Percentiles rank a stretch among this genome's conserved stretches.
Evolutionary conservation across 2,888 invertebrate species (phyloP).

Genomic region (Druceiella hillmani): DNA sequence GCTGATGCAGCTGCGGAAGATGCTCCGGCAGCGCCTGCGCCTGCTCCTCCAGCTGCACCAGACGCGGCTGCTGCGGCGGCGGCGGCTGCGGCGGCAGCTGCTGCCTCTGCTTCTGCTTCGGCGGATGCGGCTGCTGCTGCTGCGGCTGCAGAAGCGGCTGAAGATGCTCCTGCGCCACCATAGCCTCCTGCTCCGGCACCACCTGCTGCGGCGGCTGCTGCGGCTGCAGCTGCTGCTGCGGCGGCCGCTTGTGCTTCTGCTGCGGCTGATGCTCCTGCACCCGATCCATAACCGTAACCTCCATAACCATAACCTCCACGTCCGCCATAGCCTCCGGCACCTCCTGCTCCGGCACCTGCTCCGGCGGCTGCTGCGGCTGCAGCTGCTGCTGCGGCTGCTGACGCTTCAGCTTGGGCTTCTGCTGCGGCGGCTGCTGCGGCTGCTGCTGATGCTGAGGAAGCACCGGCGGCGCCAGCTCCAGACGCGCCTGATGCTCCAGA

Average conservation of each 20-base stretch:
- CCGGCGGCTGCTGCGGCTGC: slow-evolving; percentile 6
- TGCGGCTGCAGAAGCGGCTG: neutral
- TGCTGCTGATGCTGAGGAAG: slow-evolving; percentile 6
- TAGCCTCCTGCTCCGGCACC: neutral
- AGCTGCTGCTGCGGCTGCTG: too few species aligned
- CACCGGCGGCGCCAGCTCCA: neutral
- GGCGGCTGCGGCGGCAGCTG: neutral
- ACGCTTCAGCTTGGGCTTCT: too few species aligned
- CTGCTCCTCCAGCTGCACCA: slow-evolving; percentile 1
- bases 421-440: slow-evolving; percentile 11
- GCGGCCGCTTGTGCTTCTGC: slow-evolving; percentile 3
- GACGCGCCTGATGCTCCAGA: neutral
- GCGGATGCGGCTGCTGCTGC: neutral
- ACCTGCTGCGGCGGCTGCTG: neutral
- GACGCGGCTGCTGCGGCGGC: neutral
- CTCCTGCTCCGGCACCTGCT: too few species aligned
- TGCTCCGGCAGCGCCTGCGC: slow-evolving; percentile 1
- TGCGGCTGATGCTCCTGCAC: neutral
- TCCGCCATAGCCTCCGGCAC: neutral
- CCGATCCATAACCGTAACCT: neutral
- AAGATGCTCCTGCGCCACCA: neutral
- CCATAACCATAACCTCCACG: neutral
- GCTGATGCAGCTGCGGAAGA: neutral
- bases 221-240: slow-evolving; percentile 2
- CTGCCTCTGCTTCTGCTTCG: slow-evolving; percentile 1